phyloP scores from a whole-genome alignment of 2,113 vertebrate species.

The Theristicus caerulescens region DNA sequence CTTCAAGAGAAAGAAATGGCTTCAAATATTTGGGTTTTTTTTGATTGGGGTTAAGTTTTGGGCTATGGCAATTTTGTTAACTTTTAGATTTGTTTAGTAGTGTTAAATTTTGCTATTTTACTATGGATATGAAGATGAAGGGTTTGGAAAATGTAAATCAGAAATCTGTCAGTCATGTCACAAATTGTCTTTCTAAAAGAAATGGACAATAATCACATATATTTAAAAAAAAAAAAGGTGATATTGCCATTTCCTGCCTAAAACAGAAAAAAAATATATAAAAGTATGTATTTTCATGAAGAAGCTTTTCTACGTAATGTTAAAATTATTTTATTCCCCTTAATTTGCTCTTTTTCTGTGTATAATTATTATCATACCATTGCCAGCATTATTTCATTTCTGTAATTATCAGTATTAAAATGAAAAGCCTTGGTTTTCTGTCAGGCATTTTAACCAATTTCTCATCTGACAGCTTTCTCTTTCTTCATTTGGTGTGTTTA shows the following conservation, averaged over 20 bases:
- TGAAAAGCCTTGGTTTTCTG: not conserved
- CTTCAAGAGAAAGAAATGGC: not conserved
- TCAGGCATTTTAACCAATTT: not conserved
- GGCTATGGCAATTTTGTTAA: not conserved
- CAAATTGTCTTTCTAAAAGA: not conserved
- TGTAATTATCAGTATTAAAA: not conserved
- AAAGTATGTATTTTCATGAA: not conserved
- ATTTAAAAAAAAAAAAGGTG: not conserved
- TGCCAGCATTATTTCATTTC: slow-evolving; percentile 11
- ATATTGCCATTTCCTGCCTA: not conserved
- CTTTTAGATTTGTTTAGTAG: not conserved
- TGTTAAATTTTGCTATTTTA: not conserved
- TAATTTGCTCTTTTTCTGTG: not conserved
- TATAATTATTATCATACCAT: not conserved
- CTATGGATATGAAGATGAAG: not conserved
- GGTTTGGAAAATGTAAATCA: not conserved
- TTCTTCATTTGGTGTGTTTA: not conserved
- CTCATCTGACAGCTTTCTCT: not conserved
- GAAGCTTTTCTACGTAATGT: not conserved
- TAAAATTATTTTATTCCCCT: not conserved
- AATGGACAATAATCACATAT: not conserved
- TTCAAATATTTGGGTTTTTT: not conserved
- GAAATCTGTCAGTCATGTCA: not conserved
- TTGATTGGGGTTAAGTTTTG: not conserved
- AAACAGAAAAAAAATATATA: not conserved